Evolutionary conservation across 2,113 vertebrate genomes (phyloP).

Genomic region (Solenodon paradoxus): DNA sequence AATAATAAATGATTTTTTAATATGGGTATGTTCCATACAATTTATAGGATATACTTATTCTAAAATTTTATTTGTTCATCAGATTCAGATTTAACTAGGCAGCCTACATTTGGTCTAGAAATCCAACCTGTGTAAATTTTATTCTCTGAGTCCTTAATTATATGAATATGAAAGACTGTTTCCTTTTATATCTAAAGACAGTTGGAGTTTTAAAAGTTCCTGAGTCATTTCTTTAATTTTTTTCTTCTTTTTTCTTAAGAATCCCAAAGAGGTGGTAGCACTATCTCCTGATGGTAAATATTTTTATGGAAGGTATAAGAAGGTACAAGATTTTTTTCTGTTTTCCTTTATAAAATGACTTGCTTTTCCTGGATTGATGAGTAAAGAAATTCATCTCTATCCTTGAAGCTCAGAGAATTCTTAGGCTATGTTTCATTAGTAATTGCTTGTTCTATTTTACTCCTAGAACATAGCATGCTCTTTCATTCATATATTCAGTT

Average conservation of each 20-base stretch:
- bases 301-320: not conserved
- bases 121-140: not conserved
- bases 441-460: not conserved
- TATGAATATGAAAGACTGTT: not conserved
- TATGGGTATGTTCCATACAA: not conserved
- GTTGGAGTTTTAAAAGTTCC: not conserved
- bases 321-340: not conserved
- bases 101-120: not conserved
- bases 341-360: not conserved
- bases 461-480: not conserved
- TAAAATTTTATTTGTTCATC: not conserved
- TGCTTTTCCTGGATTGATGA: not conserved
- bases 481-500: not conserved
- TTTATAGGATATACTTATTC: too few species aligned
- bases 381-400: slow-evolving; percentile 1
- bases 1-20: not conserved
- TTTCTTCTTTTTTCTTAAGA: not conserved
- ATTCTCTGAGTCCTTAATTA: not conserved
- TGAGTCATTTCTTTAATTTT: not conserved
- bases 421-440: not conserved
- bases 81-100: not conserved
- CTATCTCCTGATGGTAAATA: not conserved
- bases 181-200: not conserved
- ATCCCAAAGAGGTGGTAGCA: not conserved
- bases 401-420: slow-evolving; percentile 4